Evolutionary conservation across 2,888 invertebrate species (phyloP), one percentile per base, ranked within the genome.

Genomic region (Sphinx pinastri): DNA sequence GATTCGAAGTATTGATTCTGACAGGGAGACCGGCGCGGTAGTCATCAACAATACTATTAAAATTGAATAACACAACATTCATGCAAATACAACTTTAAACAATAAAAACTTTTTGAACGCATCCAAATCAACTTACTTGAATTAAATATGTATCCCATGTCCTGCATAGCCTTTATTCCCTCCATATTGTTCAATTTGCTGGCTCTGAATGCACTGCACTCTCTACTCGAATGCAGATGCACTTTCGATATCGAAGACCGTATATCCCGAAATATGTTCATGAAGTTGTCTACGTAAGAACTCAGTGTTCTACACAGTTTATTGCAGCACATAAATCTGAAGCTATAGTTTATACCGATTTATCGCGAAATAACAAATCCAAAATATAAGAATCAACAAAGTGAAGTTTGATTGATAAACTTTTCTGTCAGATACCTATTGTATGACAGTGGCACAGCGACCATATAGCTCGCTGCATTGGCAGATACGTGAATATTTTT

Each of bases 101-200:
- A 55, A 55, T 55, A 19, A 63, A 16, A 63, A 49, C 49, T 49
- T 63, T 63, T 19, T 49, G 6, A 49, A 6, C 49, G 47, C 12
- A 4, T 16, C 19, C 11, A 63, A 58, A 51, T 31, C 54, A 60
- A 70, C 75, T 85, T 89, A 95, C 95, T 94, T 76, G 85, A 77
- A 81, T 95, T 95, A 77, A 95, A 95, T 49, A 81, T 91, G 75
- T 95, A 95, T 49, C 95, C 95, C 77, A 95, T 92, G 54, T 92
- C 94, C 73, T 82, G 86, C 72, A 95, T 84, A 52, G 89, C 85
- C 78, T 88, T 91, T 10, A 88, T 83, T 73, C 88, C 75, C 67
- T 84, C 82, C 91, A 91, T 91, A 58, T 73, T 78, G 31, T 72
- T 72, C 6, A 74, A 47, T 70, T 75, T 71, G n/a, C 51, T 70